These are phyloP conservation scores for Sogatella furcifera DNA, from an alignment of 1,140 invertebrate genomes.

Conservation along the genomic window DNA sequence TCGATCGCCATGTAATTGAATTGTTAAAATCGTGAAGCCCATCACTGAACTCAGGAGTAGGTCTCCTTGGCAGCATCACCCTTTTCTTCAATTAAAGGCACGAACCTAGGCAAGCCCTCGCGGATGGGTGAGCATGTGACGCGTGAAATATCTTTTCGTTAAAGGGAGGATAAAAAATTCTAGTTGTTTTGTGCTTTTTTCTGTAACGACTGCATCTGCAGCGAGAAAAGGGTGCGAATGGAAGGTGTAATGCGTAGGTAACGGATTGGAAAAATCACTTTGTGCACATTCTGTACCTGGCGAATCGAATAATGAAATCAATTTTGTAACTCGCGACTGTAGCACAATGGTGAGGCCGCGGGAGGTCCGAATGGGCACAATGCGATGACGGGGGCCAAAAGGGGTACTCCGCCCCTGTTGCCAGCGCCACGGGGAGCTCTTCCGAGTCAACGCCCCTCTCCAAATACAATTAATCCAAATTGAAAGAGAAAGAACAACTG, in stretches of 20 bases:
- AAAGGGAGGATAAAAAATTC: too few species aligned
- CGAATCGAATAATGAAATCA: neutral
- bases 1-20: too few species aligned
- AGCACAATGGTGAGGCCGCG: neutral
- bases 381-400: neutral
- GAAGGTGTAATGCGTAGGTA: neutral
- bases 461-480: slow-evolving; percentile 1
- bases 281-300: neutral
- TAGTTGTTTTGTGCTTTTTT: neutral
- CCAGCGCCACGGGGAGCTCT: slow-evolving; percentile 86
- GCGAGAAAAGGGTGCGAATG: neutral
- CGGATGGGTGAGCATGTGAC: too few species aligned
- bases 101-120: too few species aligned
- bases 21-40: too few species aligned
- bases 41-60: too few species aligned
- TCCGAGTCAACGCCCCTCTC: neutral
- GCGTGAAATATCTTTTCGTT: too few species aligned
- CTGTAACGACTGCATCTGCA: neutral
- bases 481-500: slow-evolving; percentile 2
- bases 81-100: too few species aligned
- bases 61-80: too few species aligned
- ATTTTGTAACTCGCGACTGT: neutral
- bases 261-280: slow-evolving; percentile 1
- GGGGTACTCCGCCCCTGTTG: slow-evolving; percentile 25
- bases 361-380: neutral